Percentiles rank a stretch among this genome's conserved stretches.
Evolutionary conservation across 2,888 invertebrate species (phyloP).

Genomic region (Drosophila nr. medialis): DNA sequence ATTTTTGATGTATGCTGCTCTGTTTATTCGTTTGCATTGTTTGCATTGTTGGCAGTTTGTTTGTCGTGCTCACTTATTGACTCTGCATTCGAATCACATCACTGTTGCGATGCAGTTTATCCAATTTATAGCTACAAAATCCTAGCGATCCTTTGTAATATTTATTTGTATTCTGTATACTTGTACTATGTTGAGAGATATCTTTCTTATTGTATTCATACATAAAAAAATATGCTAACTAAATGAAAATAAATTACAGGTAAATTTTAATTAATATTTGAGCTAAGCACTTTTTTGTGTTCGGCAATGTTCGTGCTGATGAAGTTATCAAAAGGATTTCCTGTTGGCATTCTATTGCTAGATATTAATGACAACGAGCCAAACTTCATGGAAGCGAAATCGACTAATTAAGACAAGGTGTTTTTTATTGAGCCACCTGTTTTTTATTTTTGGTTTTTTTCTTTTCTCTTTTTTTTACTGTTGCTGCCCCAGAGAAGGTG

Average conservation of each 20-base stretch:
- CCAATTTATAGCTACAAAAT: not conserved
- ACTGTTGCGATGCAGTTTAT: not conserved
- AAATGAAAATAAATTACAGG: not conserved
- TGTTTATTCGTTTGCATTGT: not conserved
- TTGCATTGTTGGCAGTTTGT: not conserved
- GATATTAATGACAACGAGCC: conserved; percentile 29
- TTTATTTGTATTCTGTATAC: not conserved
- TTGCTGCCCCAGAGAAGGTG: conserved; percentile 1
- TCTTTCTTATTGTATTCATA: not conserved
- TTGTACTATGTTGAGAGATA: not conserved
- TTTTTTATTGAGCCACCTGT: conserved; percentile 59
- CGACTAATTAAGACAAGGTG: conserved; percentile 56
- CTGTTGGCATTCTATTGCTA: conserved; percentile 5
- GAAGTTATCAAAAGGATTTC: not conserved
- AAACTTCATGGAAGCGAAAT: conserved; percentile 13
- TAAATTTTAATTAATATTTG: not conserved
- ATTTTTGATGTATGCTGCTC: not conserved
- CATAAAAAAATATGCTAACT: not conserved
- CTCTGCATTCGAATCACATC: not conserved
- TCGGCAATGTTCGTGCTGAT: not conserved
- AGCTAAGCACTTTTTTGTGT: not conserved
- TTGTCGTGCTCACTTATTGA: not conserved
- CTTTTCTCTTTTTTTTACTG: conserved; percentile 1
- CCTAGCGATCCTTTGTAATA: not conserved
- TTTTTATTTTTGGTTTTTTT: not conserved